These are phyloP conservation scores for Turritopsis dohrnii DNA, from an alignment of 30 jellyfish, hydroid and myxozoan genomes.

Conservation along the genomic window DNA sequence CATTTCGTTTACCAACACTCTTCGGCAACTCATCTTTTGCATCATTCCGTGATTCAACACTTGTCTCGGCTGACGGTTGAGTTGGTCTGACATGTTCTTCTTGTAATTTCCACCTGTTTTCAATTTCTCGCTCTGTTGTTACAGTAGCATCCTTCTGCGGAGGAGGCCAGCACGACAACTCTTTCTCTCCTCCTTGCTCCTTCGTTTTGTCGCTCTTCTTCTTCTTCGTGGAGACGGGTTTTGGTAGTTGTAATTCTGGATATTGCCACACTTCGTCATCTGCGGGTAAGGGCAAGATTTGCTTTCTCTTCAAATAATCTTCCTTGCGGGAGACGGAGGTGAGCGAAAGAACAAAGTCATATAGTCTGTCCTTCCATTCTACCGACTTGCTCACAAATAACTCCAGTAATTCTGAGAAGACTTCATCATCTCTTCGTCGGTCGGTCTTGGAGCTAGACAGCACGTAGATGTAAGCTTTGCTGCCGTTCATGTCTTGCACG, in stretches of 20 bases:
- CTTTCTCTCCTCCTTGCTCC: conserved; percentile 1
- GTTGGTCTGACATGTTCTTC: neutral
- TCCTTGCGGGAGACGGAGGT: conserved; percentile 2
- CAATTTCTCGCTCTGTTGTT: neutral
- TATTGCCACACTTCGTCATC: conserved; percentile 16
- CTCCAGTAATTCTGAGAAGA: conserved; percentile 9
- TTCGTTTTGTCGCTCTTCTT: neutral
- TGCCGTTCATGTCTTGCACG: conserved; percentile 18
- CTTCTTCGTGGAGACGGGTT: neutral
- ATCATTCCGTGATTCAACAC: too few species aligned
- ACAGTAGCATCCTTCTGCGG: neutral
- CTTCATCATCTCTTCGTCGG: neutral
- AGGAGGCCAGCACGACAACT: conserved; percentile 55
- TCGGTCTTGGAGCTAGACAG: neutral
- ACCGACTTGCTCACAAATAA: conserved; percentile 21
- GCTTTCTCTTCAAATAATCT: neutral
- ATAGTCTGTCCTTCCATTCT: neutral
- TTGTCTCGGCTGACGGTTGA: too few species aligned
- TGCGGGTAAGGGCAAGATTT: neutral
- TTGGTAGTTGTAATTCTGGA: conserved; percentile 2
- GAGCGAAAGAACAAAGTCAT: conserved; percentile 16
- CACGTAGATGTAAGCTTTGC: conserved; percentile 18
- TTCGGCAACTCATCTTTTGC: neutral
- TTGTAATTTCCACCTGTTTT: neutral
- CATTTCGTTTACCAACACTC: neutral